phyloP scores from a whole-genome alignment of 1,140 invertebrate genomes.

The Melipona quadrifasciata region DNA sequence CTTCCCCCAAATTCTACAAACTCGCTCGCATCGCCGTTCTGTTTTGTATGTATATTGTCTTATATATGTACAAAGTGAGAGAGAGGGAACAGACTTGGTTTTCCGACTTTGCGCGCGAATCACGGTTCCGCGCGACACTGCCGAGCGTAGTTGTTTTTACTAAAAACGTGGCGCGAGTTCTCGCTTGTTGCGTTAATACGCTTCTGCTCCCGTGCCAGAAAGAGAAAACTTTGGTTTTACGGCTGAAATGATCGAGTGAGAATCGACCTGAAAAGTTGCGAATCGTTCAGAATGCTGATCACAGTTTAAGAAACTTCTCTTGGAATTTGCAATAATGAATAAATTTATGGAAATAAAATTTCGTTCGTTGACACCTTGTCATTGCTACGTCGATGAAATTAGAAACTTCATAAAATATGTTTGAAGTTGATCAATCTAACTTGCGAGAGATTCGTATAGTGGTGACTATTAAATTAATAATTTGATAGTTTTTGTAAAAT shows the following conservation, averaged over 20 bases:
- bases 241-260: neutral
- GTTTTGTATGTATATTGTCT: neutral
- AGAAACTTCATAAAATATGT: too few species aligned
- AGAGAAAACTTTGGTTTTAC: neutral
- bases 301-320: too few species aligned
- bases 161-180: neutral
- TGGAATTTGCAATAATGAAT: neutral
- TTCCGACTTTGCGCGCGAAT: neutral
- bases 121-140: neutral
- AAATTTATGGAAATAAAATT: neutral
- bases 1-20: neutral
- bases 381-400: too few species aligned
- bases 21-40: neutral
- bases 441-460: too few species aligned
- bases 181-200: neutral
- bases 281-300: too few species aligned
- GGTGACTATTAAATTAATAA: too few species aligned
- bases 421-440: too few species aligned
- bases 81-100: slow-evolving; percentile 6
- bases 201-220: neutral
- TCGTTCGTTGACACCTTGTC: neutral
- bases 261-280: too few species aligned
- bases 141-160: neutral
- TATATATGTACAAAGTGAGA: neutral
- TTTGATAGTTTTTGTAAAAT: too few species aligned